Evolutionary conservation across 1,140 invertebrate species (phyloP), one percentile per base, ranked within the genome.

Genomic region (Eumeta japonica): DNA sequence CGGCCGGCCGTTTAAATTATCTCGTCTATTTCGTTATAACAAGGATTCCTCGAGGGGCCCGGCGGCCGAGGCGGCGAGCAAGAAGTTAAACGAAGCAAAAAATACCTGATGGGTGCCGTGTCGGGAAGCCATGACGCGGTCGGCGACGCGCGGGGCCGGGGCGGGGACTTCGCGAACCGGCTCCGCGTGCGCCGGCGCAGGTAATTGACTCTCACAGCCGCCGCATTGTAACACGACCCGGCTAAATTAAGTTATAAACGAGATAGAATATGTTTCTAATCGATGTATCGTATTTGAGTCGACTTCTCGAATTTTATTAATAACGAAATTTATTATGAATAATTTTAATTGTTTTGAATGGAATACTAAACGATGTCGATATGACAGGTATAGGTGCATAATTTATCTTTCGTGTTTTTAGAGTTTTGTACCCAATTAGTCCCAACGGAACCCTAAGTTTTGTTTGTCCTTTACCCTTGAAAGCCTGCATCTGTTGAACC

Each of bases 241-340:
- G 50, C 55, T 70, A 67, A 72, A 72, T 72, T 65, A 63, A 72
- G 67, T 58, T 58, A 62, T 72, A 65, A 72, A 61, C 59, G 48
- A 61, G 53, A 43, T 24, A 13, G 32, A 17, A 13, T 35, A 10
- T n/a, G n/a, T n/a, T n/a, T n/a, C n/a, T n/a, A n/a, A n/a, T n/a
- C n/a, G n/a, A n/a, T n/a, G n/a, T n/a, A n/a, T n/a, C n/a, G n/a
- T n/a, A n/a, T n/a, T n/a, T n/a, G n/a, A n/a, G n/a, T n/a, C n/a
- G n/a, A n/a, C n/a, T n/a, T n/a, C n/a, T n/a, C n/a, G n/a, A n/a
- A n/a, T n/a, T n/a, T n/a, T n/a, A n/a, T n/a, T n/a, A n/a, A n/a
- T n/a, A n/a, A n/a, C n/a, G n/a, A n/a, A n/a, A n/a, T n/a, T n/a
- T n/a, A n/a, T n/a, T n/a, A n/a, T n/a, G n/a, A n/a, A n/a, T n/a